phyloP scores from a whole-genome alignment of 1,140 invertebrate species.

The Heterodera carotae region DNA sequence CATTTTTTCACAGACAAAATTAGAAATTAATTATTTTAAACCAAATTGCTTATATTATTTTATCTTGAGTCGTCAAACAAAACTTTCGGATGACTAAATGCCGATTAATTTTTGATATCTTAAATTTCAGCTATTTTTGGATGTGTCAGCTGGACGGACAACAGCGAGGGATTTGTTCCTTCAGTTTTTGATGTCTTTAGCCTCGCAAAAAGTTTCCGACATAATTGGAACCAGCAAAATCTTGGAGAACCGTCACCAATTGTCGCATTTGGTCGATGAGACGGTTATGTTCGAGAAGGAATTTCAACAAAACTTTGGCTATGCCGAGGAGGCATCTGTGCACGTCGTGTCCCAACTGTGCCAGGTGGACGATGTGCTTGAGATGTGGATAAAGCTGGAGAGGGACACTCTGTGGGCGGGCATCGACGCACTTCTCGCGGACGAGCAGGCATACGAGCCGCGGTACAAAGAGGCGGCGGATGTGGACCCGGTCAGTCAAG shows the following conservation, averaged over 20 bases:
- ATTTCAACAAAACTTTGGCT: constrained; percentile 31
- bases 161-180: constrained; percentile 38
- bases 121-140: background rate
- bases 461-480: constrained; percentile 44
- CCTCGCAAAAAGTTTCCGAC: constrained; percentile 30
- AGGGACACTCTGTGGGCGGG: constrained; percentile 48
- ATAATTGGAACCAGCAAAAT: constrained; percentile 32
- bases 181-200: constrained; percentile 34
- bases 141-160: background rate
- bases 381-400: constrained; percentile 51
- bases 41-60: no score
- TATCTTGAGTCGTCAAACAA: no score
- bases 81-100: no score
- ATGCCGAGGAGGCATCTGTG: constrained; percentile 15
- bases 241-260: constrained; percentile 31
- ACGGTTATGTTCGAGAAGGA: constrained; percentile 49
- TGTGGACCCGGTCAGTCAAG: constrained; percentile 31
- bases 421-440: constrained; percentile 43
- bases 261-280: constrained; percentile 52
- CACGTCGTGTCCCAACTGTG: constrained; percentile 46
- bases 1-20: no score
- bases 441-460: constrained; percentile 35
- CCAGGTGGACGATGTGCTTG: constrained; percentile 39
- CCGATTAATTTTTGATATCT: background rate
- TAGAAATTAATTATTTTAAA: no score